phyloP scores from a whole-genome alignment of 1,140 invertebrate species.

The Conus ventricosus region DNA sequence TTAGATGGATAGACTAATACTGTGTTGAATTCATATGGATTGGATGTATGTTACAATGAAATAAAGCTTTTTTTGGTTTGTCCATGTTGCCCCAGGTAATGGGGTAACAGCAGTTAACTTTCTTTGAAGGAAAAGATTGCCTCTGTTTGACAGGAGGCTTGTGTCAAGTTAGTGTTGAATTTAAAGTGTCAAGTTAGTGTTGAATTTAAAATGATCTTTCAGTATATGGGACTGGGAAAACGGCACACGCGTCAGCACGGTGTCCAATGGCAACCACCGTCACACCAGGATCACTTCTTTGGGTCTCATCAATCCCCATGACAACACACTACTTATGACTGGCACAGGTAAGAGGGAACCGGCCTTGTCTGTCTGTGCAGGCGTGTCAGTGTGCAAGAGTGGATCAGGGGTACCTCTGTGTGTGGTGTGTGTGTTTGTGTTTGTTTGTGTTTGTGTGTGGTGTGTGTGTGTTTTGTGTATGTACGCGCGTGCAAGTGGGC shows the following conservation, averaged over 20 bases:
- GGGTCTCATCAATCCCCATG: conserved; percentile 93
- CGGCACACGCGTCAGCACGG: conserved; percentile 69
- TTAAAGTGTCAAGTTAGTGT: no score
- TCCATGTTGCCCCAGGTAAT: no score
- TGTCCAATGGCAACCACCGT: conserved; percentile 71
- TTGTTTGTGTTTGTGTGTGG: not conserved
- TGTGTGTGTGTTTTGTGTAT: no score
- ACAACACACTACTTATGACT: conserved; percentile 83
- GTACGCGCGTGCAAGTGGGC: no score
- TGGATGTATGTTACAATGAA: no score
- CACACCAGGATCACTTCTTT: conserved; percentile 84
- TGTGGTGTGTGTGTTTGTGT: not conserved
- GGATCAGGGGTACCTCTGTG: not conserved
- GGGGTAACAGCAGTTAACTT: no score
- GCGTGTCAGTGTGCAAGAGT: not conserved
- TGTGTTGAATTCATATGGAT: no score
- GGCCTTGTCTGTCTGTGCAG: not conserved
- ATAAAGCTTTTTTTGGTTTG: no score
- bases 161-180: no score
- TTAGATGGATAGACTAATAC: no score
- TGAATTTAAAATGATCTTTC: conserved; percentile 41
- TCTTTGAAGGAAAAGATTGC: no score
- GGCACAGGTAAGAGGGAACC: conserved; percentile 75
- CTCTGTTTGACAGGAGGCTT: no score
- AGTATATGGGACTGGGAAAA: conserved; percentile 78